Conservation (phyloP, 2,797 vertebrate species). For the Stomatorhinus walkeri region DNA sequence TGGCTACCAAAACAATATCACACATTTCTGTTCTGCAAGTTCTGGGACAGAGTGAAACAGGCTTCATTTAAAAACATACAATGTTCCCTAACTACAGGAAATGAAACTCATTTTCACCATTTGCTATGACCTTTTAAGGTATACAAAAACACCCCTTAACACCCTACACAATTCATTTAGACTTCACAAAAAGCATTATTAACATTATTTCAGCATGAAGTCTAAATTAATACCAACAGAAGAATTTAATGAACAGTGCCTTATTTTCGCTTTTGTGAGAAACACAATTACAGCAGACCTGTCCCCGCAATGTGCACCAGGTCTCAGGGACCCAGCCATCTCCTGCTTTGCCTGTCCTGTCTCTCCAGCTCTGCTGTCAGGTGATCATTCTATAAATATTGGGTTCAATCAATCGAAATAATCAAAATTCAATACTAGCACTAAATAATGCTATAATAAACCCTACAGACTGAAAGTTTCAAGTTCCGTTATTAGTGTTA, state of each 20-base stretch:
- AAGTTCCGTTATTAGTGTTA: not conserved
- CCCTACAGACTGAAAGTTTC: not conserved
- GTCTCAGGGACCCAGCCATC: not conserved
- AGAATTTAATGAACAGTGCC: not conserved
- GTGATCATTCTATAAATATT: not conserved
- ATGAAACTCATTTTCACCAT: not conserved
- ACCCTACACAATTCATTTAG: not conserved
- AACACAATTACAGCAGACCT: not conserved
- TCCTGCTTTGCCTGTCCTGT: not conserved
- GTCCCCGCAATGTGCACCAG: not conserved
- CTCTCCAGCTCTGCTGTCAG: not conserved
- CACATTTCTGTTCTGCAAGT: not conserved
- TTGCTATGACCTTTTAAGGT: not conserved
- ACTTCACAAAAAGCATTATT: not conserved
- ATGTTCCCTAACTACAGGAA: not conserved
- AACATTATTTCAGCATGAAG: not conserved
- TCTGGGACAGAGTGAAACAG: not conserved
- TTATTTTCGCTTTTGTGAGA: not conserved
- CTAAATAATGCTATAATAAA: not conserved
- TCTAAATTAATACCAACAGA: not conserved
- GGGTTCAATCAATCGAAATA: not conserved
- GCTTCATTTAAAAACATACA: not conserved
- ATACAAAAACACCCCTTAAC: not conserved
- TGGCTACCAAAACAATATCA: not conserved
- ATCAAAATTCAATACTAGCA: not conserved